phyloP scores from a whole-genome alignment of 2,113 vertebrate species.

The Dinomys branickii region DNA sequence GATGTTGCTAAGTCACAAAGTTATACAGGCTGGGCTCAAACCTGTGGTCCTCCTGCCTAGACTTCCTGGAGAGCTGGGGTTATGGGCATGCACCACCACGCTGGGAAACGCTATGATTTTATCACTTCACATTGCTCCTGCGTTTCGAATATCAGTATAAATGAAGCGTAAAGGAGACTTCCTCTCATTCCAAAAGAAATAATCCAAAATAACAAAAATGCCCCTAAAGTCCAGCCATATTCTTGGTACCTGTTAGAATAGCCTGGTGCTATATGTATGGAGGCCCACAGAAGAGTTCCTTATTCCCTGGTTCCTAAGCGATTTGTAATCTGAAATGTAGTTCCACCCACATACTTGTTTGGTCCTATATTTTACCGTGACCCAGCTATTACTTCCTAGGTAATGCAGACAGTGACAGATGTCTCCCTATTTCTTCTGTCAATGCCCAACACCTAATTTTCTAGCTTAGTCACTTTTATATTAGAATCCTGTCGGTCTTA shows the following conservation, averaged over 20 bases:
- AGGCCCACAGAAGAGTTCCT: neutral
- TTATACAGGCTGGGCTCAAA: neutral
- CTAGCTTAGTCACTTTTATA: constrained; percentile 34
- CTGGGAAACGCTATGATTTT: neutral
- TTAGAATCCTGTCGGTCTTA: constrained; percentile 26
- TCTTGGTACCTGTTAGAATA: neutral
- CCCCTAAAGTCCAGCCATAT: neutral
- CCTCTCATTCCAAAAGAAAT: neutral
- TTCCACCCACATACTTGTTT: neutral
- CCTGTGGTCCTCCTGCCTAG: neutral
- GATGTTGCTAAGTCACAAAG: neutral
- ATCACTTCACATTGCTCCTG: neutral
- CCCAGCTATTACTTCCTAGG: neutral
- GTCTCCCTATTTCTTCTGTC: neutral
- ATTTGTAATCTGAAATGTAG: neutral
- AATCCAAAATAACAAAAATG: neutral
- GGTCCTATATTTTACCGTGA: neutral
- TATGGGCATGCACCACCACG: neutral
- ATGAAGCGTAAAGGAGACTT: constrained; percentile 2
- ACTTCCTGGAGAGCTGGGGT: neutral
- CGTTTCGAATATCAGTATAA: constrained; percentile 16
- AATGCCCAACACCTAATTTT: neutral
- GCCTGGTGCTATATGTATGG: neutral
- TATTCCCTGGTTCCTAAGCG: neutral
- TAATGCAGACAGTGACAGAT: neutral